Evolutionary conservation across 2,888 invertebrate species (phyloP).

Genomic region (Folsomia manolachei): DNA sequence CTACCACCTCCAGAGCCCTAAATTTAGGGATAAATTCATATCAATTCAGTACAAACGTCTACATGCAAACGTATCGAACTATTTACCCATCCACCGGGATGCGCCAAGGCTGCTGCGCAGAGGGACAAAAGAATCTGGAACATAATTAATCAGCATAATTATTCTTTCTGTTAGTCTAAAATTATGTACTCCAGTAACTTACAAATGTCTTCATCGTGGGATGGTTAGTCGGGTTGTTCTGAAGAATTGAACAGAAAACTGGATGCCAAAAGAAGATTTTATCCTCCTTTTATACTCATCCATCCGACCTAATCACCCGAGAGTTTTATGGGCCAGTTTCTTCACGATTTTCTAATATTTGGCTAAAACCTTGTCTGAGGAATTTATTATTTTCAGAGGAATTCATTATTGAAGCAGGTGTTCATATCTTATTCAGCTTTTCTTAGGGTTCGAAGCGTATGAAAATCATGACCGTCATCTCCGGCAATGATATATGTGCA

Average conservation of each 20-base stretch:
- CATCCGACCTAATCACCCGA: not conserved
- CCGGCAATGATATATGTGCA: no score
- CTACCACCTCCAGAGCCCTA: not conserved
- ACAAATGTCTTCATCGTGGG: constrained; percentile 8
- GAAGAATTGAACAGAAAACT: not conserved
- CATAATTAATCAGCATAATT: constrained; percentile 10
- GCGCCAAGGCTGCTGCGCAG: constrained; percentile 12
- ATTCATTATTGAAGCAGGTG: no score
- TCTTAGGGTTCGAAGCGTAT: no score
- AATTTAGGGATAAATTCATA: no score
- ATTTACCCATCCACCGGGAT: constrained; percentile 15
- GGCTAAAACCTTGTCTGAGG: not conserved
- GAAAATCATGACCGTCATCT: no score
- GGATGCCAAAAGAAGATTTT: not conserved
- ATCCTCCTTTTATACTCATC: not conserved
- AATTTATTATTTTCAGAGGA: not conserved
- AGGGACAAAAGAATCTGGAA: constrained; percentile 15
- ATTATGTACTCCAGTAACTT: no score
- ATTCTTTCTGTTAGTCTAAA: not conserved
- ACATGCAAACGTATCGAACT: no score
- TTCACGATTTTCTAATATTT: not conserved
- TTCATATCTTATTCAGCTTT: no score
- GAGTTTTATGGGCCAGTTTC: no score
- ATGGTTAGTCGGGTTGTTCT: not conserved
- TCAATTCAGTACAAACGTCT: no score